phyloP scores from a whole-genome alignment of 2,113 vertebrate genomes.

The Delphinapterus leucas region DNA sequence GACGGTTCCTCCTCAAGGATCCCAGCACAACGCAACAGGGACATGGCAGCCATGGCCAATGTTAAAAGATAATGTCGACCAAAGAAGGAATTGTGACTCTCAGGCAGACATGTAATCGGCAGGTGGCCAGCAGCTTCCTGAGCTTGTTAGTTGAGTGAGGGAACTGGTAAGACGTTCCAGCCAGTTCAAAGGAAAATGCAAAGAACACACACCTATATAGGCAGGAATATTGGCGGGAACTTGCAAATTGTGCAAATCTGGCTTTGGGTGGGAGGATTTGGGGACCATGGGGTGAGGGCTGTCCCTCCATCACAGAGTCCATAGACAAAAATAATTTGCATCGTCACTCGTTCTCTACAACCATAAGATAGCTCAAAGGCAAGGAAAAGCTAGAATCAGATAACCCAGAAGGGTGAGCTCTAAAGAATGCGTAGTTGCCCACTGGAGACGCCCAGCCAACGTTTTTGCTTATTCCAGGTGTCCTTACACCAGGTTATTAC shows the following conservation, averaged over 20 bases:
- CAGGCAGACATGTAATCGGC: rapidly evolving
- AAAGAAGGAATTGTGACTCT: background rate
- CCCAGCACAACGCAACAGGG: background rate
- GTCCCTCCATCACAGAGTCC: background rate
- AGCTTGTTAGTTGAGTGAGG: background rate
- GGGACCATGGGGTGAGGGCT: rapidly evolving
- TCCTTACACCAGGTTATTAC: background rate
- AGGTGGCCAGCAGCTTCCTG: rapidly evolving
- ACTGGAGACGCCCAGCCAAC: background rate
- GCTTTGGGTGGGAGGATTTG: no score
- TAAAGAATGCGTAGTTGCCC: background rate
- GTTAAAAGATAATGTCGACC: background rate
- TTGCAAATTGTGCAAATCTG: no score
- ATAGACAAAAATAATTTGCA: background rate
- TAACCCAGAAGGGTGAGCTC: background rate
- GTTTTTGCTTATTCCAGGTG: background rate
- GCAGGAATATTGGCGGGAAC: background rate
- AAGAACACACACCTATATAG: background rate
- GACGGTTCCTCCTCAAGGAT: background rate
- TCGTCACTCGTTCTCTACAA: rapidly evolving
- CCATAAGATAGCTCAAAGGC: background rate
- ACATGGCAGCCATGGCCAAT: background rate
- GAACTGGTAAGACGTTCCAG: no score
- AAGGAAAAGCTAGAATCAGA: no score
- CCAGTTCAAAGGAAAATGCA: background rate